Evolutionary conservation across 2,888 invertebrate genomes (phyloP).

Genomic region (Volucella inflata): DNA sequence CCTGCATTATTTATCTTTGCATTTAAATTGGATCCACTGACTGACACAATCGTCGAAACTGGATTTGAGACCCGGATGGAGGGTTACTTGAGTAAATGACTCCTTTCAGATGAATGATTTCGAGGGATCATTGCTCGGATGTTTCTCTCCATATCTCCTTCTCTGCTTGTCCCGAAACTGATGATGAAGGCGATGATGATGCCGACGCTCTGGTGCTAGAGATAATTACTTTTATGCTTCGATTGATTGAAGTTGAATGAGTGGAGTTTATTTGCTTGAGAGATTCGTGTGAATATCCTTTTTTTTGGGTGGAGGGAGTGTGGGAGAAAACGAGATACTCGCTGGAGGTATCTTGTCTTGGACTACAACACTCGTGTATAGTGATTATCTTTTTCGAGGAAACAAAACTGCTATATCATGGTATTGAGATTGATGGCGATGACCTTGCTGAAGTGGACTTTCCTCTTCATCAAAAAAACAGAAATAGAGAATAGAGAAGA

Average conservation of each 20-base stretch:
- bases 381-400: conserved; percentile 46
- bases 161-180: background rate
- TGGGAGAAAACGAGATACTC: too few relatives aligned
- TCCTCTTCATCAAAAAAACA: background rate
- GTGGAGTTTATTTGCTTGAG: conserved; percentile 56
- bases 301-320: background rate
- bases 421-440: conserved; percentile 73
- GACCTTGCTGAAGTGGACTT: conserved; percentile 54
- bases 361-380: conserved; percentile 31
- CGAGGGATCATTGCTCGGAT: conserved; percentile 35
- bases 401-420: conserved; percentile 62
- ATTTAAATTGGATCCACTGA: conserved; percentile 63
- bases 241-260: conserved; percentile 70
- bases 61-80: conserved; percentile 18
- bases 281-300: conserved; percentile 68
- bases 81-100: conserved; percentile 61
- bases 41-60: conserved; percentile 45
- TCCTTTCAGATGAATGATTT: conserved; percentile 64
- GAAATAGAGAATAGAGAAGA: background rate
- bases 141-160: background rate
- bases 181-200: conserved; percentile 30
- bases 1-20: conserved; percentile 55
- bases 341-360: conserved; percentile 6
- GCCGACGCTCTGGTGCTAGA: conserved; percentile 35
- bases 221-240: conserved; percentile 75